Evolutionary conservation across 2,113 vertebrate species (phyloP).

Genomic region (Australoheros scitulus): DNA sequence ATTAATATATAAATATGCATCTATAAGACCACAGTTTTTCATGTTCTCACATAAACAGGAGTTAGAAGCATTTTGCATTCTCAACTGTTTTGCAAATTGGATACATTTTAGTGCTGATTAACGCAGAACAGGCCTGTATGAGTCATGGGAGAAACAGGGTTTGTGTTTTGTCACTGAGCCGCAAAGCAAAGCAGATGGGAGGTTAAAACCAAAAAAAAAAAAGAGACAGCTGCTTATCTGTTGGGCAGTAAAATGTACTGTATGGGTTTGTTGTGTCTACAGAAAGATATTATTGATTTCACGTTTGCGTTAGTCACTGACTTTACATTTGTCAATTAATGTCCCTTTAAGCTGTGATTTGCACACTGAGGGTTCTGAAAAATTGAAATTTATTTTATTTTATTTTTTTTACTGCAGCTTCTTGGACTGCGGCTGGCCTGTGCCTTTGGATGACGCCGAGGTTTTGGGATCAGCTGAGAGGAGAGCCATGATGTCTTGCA

Average conservation of each 20-base stretch:
- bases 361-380: not conserved
- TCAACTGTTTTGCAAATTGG: too few relatives aligned
- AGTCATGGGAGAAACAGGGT: not conserved
- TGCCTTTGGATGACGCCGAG: not conserved
- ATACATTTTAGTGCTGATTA: not conserved
- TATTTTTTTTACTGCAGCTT: conserved; percentile 25
- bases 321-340: not conserved
- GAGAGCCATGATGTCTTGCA: conserved; percentile 81
- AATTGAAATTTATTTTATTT: too few relatives aligned
- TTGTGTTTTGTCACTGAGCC: not conserved
- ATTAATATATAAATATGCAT: not conserved
- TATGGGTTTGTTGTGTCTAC: accelerated
- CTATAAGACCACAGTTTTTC: not conserved
- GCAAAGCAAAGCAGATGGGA: not conserved
- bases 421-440: conserved; percentile 35
- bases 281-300: not conserved
- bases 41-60: too few relatives aligned
- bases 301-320: not conserved
- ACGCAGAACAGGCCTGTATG: not conserved
- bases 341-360: not conserved
- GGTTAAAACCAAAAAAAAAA: not conserved
- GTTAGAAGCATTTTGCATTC: too few relatives aligned
- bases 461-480: conserved; percentile 69
- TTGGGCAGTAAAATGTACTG: not conserved
- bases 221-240: not conserved